These are phyloP conservation scores for Gymnopithys bicolor DNA, from an alignment of 2,797 vertebrate species.

Conservation along the genomic window DNA sequence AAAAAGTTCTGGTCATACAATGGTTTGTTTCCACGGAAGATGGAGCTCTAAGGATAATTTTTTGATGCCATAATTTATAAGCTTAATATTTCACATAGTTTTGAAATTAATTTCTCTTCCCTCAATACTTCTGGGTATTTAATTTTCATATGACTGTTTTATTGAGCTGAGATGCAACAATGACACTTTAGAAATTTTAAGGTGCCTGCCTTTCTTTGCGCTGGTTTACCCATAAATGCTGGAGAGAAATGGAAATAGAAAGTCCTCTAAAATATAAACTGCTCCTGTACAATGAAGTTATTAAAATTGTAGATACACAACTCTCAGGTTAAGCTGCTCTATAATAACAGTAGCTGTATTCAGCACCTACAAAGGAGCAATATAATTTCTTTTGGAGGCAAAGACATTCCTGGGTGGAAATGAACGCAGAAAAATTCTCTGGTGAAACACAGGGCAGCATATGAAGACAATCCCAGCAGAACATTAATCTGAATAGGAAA, in stretches of 20 bases:
- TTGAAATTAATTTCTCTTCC: not conserved
- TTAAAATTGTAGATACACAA: conserved; percentile 34
- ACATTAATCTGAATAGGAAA: not conserved
- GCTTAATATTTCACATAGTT: not conserved
- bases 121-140: not conserved
- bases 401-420: conserved; percentile 28
- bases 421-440: not conserved
- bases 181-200: not conserved
- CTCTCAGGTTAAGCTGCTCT: conserved; percentile 31
- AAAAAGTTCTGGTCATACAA: not conserved
- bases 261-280: conserved; percentile 18
- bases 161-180: not conserved
- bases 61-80: not conserved
- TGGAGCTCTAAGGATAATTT: not conserved
- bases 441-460: not conserved
- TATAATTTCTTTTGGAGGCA: conserved; percentile 21
- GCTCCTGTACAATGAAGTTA: conserved; percentile 22
- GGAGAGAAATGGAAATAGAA: not conserved
- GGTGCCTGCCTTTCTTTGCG: not conserved
- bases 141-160: not conserved
- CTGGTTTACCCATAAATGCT: not conserved
- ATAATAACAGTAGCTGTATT: not conserved
- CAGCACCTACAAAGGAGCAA: conserved; percentile 27
- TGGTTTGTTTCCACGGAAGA: not conserved
- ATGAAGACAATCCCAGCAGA: not conserved